These are phyloP conservation scores for Lasioglossum vierecki DNA, from an alignment of 2,888 invertebrate genomes.

Conservation along the genomic window DNA sequence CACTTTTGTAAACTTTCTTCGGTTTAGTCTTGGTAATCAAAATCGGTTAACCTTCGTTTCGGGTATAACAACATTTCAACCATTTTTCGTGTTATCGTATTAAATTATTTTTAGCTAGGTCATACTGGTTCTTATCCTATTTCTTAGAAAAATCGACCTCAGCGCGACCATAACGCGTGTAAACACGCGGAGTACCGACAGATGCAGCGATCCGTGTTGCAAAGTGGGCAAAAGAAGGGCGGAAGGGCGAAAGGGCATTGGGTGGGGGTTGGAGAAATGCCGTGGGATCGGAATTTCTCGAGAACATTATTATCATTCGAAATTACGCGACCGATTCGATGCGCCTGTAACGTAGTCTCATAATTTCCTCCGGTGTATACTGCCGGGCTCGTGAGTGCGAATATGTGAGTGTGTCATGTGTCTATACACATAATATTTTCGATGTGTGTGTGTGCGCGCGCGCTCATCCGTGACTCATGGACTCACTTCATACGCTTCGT, in stretches of 20 bases:
- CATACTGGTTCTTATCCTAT: too few relatives aligned
- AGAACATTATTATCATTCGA: slow-evolving; percentile 71
- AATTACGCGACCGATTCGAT: slow-evolving; percentile 69
- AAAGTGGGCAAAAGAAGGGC: background rate
- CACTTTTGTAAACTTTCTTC: too few relatives aligned
- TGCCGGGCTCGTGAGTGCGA: slow-evolving; percentile 18
- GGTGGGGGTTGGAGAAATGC: slow-evolving; percentile 56
- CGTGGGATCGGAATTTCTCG: slow-evolving; percentile 73
- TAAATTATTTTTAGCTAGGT: too few relatives aligned
- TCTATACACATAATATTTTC: too few relatives aligned
- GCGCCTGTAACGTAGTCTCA: slow-evolving; percentile 62
- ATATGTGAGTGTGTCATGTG: background rate
- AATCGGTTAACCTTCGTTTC: too few relatives aligned
- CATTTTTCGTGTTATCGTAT: too few relatives aligned
- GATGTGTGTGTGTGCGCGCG: background rate
- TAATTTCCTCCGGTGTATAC: slow-evolving; percentile 44
- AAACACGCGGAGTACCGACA: slow-evolving; percentile 15
- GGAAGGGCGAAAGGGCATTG: slow-evolving; percentile 9
- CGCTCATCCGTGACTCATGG: background rate
- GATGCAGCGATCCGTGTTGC: slow-evolving; percentile 5
- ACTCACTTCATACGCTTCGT: background rate
- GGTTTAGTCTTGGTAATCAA: too few relatives aligned
- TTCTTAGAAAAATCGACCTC: background rate
- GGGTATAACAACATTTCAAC: too few relatives aligned
- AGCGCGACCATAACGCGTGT: background rate